A percentile compares a stretch with the other conserved stretches of the same genome.
Conservation (phyloP, 2,888 invertebrate genomes). For the Scaptomyza parva region DNA sequence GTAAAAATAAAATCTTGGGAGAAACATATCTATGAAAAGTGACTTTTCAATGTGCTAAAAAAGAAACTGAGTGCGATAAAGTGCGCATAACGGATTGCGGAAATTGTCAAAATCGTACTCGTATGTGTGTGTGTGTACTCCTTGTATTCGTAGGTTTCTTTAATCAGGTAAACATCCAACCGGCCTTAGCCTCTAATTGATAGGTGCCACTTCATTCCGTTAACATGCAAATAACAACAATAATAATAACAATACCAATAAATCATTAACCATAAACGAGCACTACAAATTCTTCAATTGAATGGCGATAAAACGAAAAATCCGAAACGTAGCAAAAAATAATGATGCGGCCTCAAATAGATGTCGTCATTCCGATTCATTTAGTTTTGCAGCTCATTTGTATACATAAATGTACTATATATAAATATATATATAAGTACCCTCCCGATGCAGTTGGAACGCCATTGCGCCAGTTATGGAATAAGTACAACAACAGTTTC, state of each 20-base stretch:
- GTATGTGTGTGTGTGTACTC: constrained; percentile 7
- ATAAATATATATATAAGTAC: background rate
- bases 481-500: constrained; percentile 63
- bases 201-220: constrained; percentile 41
- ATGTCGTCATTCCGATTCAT: constrained; percentile 58
- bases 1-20: constrained; percentile 48
- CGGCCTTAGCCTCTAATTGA: constrained; percentile 58
- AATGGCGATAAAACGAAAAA: constrained; percentile 42
- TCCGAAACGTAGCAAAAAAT: constrained; percentile 32
- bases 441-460: constrained; percentile 39
- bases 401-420: constrained; percentile 14
- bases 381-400: constrained; percentile 35
- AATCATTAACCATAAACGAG: constrained; percentile 42
- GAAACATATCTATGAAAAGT: constrained; percentile 24
- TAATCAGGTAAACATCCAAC: constrained; percentile 36
- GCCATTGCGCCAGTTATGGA: constrained; percentile 48
- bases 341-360: constrained; percentile 51
- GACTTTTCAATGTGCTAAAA: constrained; percentile 12
- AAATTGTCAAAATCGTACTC: background rate
- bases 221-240: constrained; percentile 58
- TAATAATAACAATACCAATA: constrained; percentile 42
- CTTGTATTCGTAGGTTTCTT: constrained; percentile 25
- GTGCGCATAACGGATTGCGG: constrained; percentile 7
- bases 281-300: constrained; percentile 41
- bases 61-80: constrained; percentile 25